phyloP scores from a whole-genome alignment of 2,888 invertebrate genomes.

The Harmothoe impar region DNA sequence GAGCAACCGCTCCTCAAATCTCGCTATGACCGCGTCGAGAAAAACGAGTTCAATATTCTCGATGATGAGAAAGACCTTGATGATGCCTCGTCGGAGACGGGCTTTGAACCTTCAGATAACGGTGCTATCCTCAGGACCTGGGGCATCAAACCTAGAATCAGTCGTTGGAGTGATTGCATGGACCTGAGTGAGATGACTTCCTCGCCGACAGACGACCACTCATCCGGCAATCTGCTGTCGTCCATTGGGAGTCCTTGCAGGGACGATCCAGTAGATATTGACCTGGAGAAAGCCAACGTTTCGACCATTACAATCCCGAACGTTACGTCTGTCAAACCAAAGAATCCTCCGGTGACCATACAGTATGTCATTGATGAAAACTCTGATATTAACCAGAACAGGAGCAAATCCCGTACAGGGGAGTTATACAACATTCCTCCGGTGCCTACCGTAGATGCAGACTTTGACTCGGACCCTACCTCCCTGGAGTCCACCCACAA shows the following conservation, averaged over 20 bases:
- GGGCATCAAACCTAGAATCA: constrained; percentile 49
- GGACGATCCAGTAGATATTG: neutral
- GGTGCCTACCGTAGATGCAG: neutral
- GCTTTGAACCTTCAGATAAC: constrained; percentile 48
- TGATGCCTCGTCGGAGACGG: constrained; percentile 50
- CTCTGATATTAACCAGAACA: constrained; percentile 44
- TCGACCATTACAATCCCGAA: neutral
- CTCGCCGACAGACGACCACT: constrained; percentile 49
- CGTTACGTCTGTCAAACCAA: neutral
- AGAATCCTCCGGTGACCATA: constrained; percentile 29
- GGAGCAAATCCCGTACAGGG: neutral
- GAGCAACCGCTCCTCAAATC: constrained; percentile 39
- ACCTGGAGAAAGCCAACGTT: constrained; percentile 20
- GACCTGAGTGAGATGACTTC: constrained; percentile 51
- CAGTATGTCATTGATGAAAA: constrained; percentile 19
- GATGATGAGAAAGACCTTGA: constrained; percentile 42
- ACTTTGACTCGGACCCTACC: constrained; percentile 49
- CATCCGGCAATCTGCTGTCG: constrained; percentile 32
- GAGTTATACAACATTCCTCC: neutral
- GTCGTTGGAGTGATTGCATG: constrained; percentile 54
- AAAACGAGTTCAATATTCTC: constrained; percentile 53
- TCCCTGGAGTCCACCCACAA: constrained; percentile 35
- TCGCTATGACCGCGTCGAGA: constrained; percentile 32
- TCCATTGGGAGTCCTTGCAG: constrained; percentile 56
- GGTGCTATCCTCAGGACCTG: constrained; percentile 47